Base-by-base conservation (phyloP, 23 tunicate species). In the Ascidia mentula region DNA sequence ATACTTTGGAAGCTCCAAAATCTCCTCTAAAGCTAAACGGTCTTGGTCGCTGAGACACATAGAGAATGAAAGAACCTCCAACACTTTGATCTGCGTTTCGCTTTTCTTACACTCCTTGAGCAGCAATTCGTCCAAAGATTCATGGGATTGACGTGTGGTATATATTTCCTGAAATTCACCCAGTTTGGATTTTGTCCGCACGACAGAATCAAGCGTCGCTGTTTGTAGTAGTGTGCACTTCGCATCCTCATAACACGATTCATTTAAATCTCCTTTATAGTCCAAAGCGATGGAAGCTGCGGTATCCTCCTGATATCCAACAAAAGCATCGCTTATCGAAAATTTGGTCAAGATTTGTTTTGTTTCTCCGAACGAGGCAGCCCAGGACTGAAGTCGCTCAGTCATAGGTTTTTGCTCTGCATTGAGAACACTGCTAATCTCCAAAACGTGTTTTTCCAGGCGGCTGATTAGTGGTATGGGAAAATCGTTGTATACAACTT, bases 381-480 rank as follows among this genome's bases (percentile, higher is more conserved):
- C 80, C 96, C 96, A 90, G 46, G 81, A 84, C 2, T 81, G 77
- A 15, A 90, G 46, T 3, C 74, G 76, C 35, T 73, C 31, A 2
- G 81, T 87, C 13, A 45, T 15, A 24, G 38, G 31, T 32, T 28
- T 34, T 31, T 85, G 90, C 24, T 80, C 81, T 33, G 33, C 59
- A 17, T 39, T 36, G 45, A 90, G 72, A 38, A 90, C 38, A 36
- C 90, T 85, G 22, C 65, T 70, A 32, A 77, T 75, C 59, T 80
- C 82, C 38, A 90, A 82, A 32, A 87, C 80, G 60, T 90, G 81
- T 45, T 90, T 90, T 82, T 90, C 96, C 74, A 90, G 40, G 59
- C 96, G 70, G 77, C 85, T 90, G 70, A 90, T 90, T 18, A 90
- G 77, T 36, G 96, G 96, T 60, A 90, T 90, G 0, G 96, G 96